Conservation (phyloP, 1,140 invertebrate species). For the Hestina assimilis region DNA sequence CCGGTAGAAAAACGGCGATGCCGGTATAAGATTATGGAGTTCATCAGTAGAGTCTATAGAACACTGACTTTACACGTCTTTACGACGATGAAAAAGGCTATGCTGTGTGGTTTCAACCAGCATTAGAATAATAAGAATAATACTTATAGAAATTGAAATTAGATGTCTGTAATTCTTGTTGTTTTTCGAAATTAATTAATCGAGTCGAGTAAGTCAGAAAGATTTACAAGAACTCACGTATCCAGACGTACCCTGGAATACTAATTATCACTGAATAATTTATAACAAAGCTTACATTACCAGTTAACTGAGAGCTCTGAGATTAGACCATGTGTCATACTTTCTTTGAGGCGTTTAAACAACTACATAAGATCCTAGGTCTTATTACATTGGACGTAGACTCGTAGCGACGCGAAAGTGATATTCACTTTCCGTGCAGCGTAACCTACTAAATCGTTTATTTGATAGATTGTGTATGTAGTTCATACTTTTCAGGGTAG, state of each 20-base stretch:
- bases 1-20: no score
- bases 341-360: conserved; percentile 1
- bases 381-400: neutral
- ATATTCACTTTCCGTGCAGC: neutral
- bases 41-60: no score
- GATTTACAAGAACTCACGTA: neutral
- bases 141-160: no score
- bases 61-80: no score
- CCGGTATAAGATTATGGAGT: no score
- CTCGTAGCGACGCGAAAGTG: conserved; percentile 5
- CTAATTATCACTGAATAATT: conserved; percentile 7
- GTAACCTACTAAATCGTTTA: conserved; percentile 9
- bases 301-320: neutral
- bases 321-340: neutral
- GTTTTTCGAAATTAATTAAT: neutral
- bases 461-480: no score
- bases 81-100: no score
- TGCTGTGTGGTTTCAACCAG: no score
- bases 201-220: neutral
- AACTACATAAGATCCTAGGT: neutral
- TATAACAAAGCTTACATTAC: neutral
- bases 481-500: no score
- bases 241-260: neutral
- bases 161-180: no score
- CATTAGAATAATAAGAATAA: no score